Conservation (phyloP, 2,797 vertebrate genomes). For the Heteromormyrus szaboi region DNA sequence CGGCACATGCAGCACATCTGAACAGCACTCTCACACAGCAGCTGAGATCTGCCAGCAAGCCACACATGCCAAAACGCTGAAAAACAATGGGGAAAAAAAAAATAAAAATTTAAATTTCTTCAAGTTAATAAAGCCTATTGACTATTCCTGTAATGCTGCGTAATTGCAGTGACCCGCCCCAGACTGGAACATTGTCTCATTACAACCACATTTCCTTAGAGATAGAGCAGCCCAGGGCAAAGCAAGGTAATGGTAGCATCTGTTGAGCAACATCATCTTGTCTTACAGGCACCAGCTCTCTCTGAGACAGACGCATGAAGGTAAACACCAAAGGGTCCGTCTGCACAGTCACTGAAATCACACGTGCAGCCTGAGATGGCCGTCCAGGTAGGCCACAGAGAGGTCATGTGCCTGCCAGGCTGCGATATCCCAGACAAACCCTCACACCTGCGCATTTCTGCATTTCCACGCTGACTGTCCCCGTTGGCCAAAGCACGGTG, state of each 20-base stretch:
- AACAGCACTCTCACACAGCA: neutral
- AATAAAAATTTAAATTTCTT: neutral
- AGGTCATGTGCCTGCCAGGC: neutral
- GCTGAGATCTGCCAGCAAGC: neutral
- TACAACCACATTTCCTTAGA: slow-evolving; percentile 9
- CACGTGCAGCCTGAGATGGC: neutral
- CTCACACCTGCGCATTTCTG: neutral
- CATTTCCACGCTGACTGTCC: neutral
- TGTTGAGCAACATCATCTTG: neutral
- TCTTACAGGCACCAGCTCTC: neutral
- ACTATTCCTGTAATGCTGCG: neutral
- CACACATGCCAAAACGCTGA: neutral
- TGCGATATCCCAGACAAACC: neutral
- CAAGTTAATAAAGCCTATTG: neutral
- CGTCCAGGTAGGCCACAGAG: neutral
- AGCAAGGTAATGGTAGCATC: neutral
- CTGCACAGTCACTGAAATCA: neutral
- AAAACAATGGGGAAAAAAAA: neutral
- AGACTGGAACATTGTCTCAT: slow-evolving; percentile 7
- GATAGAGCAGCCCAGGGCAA: neutral
- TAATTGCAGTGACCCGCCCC: slow-evolving; percentile 6
- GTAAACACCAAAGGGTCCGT: neutral
- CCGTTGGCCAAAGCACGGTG: neutral
- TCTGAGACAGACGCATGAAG: neutral
- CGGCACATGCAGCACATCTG: neutral